Evolutionary conservation across 2,797 vertebrate genomes (phyloP).

Genomic region (Loris lydekkerianus): DNA sequence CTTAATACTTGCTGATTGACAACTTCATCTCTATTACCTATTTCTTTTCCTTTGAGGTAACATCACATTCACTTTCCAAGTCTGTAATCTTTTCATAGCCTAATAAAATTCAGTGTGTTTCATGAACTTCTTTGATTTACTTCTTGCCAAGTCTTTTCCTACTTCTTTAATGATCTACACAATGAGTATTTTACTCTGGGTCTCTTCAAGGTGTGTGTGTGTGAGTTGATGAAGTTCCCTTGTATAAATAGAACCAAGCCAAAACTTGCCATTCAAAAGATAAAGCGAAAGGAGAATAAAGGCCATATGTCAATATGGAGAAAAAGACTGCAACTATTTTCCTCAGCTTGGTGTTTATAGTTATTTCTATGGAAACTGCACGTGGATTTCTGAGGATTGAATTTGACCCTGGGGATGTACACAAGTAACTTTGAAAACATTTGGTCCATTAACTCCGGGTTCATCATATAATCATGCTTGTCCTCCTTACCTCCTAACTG

Average conservation of each 20-base stretch:
- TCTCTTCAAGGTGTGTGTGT: conserved; percentile 70
- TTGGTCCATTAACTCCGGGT: conserved; percentile 68
- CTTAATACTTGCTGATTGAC: conserved; percentile 59
- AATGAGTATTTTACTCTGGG: conserved; percentile 62
- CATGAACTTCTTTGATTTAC: conserved; percentile 76
- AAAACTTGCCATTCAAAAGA: conserved; percentile 83
- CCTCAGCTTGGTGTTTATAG: conserved; percentile 73
- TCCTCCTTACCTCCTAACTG: conserved; percentile 34
- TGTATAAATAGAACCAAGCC: conserved; percentile 81
- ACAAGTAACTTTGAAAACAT: conserved; percentile 76
- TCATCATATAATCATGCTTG: conserved; percentile 49
- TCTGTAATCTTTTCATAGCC: conserved; percentile 74
- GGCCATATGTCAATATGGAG: conserved; percentile 80
- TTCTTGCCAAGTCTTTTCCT: conserved; percentile 68
- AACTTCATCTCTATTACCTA: conserved; percentile 65
- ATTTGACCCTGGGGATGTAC: conserved; percentile 80
- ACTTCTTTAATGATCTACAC: conserved; percentile 62
- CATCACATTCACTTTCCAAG: conserved; percentile 68
- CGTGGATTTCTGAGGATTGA: conserved; percentile 74
- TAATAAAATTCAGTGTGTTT: conserved; percentile 77
- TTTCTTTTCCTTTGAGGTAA: conserved; percentile 73
- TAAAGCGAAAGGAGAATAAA: conserved; percentile 78
- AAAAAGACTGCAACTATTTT: conserved; percentile 72
- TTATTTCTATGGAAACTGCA: conserved; percentile 83
- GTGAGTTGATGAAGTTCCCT: conserved; percentile 67